Evolutionary conservation across 2,888 invertebrate species (phyloP).

Genomic region (Conus canariensis): DNA sequence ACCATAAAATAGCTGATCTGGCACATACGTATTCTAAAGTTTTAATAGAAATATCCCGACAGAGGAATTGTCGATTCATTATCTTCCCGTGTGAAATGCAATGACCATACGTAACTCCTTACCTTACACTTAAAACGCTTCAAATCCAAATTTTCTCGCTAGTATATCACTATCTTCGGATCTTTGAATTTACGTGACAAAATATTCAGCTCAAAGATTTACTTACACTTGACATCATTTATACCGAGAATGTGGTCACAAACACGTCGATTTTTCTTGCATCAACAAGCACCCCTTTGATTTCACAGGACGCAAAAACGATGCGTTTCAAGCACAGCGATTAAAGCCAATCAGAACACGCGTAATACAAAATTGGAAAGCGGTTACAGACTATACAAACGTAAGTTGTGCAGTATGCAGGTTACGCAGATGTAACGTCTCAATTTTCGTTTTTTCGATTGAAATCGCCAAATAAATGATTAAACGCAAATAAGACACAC

Average conservation of each 20-base stretch:
- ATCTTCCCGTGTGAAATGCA: too few relatives aligned
- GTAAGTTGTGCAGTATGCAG: background rate
- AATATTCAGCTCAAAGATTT: background rate
- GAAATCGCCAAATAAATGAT: too few relatives aligned
- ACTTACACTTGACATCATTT: conserved; percentile 56
- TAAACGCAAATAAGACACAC: too few relatives aligned
- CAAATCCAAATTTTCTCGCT: background rate
- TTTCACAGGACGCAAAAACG: conserved; percentile 36
- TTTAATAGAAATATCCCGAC: too few relatives aligned
- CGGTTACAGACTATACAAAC: background rate
- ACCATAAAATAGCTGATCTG: too few relatives aligned
- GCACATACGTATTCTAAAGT: too few relatives aligned
- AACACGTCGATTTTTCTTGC: background rate
- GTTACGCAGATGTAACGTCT: background rate
- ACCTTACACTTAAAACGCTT: background rate
- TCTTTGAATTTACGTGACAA: background rate
- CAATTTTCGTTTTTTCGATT: background rate
- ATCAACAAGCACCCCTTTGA: conserved; percentile 33
- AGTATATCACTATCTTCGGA: background rate
- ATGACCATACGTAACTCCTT: too few relatives aligned
- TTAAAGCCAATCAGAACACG: conserved; percentile 44
- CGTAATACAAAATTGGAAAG: conserved; percentile 24
- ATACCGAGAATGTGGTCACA: background rate
- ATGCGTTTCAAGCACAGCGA: conserved; percentile 40
- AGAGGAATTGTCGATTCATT: too few relatives aligned